A percentile compares a stretch with the other conserved stretches of the same genome.
Evolutionary conservation across 2,113 vertebrate genomes (phyloP).

Genomic region (Benitochromis conjunctus): DNA sequence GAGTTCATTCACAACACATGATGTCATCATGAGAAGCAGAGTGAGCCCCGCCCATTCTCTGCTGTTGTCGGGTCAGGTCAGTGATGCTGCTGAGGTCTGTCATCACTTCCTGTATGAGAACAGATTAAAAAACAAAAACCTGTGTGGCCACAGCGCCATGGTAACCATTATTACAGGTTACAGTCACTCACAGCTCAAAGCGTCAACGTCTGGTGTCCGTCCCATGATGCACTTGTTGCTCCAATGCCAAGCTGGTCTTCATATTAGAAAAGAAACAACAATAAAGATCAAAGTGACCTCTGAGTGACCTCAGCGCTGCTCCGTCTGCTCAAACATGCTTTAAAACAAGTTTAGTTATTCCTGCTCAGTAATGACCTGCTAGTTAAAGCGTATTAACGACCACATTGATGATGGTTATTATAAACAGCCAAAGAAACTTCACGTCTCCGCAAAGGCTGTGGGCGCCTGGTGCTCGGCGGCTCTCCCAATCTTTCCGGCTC

Average conservation of each 20-base stretch:
- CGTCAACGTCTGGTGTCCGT: not conserved
- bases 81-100: not conserved
- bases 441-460: not conserved
- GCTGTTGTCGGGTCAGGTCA: not conserved
- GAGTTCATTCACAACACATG: not conserved
- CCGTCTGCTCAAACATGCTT: not conserved
- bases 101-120: not conserved
- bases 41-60: not conserved
- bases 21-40: not conserved
- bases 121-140: not conserved
- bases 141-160: not conserved
- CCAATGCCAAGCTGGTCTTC: rapidly evolving
- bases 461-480: not conserved
- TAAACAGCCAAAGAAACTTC: not conserved
- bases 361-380: not conserved
- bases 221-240: not conserved
- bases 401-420: too few species aligned
- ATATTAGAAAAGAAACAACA: not conserved
- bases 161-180: not conserved
- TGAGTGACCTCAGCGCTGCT: not conserved
- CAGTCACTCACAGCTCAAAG: not conserved
- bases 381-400: not conserved
- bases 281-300: not conserved
- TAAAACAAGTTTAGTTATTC: not conserved
- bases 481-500: not conserved